A percentile compares a stretch with the other conserved stretches of the same genome.
phyloP scores from a whole-genome alignment of 2,888 invertebrate species.

The Torymus auratus region DNA sequence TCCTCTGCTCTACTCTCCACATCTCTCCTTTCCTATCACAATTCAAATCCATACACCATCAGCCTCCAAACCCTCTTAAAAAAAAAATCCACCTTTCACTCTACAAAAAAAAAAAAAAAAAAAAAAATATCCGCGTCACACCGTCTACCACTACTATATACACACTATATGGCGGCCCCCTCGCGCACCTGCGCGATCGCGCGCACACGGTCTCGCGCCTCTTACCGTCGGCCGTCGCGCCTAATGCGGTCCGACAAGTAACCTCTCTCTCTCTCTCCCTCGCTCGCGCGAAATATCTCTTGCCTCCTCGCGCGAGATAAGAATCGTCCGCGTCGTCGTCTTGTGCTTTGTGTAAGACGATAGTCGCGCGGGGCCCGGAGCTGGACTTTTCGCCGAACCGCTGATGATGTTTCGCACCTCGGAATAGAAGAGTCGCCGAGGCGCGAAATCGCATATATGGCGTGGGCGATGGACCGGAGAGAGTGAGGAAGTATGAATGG shows the following conservation, averaged over 20 bases:
- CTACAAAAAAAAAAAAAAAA: no score
- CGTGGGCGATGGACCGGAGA: not conserved
- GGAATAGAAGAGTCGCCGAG: constrained; percentile 22
- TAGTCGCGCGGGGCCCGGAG: no score
- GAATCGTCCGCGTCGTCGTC: not conserved
- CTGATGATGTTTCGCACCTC: constrained; percentile 54
- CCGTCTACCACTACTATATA: no score
- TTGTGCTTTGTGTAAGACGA: no score
- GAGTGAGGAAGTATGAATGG: not conserved
- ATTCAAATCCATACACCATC: no score
- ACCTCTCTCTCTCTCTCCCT: not conserved
- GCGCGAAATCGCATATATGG: constrained; percentile 11
- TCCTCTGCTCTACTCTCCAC: no score
- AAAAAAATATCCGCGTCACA: no score
- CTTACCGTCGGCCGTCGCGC: constrained; percentile 58
- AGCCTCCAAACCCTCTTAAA: no score
- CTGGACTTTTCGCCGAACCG: not conserved
- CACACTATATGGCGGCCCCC: no score
- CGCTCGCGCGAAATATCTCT: not conserved
- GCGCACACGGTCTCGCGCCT: not conserved
- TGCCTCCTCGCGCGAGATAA: not conserved
- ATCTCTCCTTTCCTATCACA: no score
- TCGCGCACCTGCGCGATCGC: constrained; percentile 42
- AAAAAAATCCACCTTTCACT: no score
- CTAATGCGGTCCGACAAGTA: constrained; percentile 49